Base-by-base conservation (phyloP, 2,888 invertebrate genomes). In the Nephrotoma flavescens region DNA sequence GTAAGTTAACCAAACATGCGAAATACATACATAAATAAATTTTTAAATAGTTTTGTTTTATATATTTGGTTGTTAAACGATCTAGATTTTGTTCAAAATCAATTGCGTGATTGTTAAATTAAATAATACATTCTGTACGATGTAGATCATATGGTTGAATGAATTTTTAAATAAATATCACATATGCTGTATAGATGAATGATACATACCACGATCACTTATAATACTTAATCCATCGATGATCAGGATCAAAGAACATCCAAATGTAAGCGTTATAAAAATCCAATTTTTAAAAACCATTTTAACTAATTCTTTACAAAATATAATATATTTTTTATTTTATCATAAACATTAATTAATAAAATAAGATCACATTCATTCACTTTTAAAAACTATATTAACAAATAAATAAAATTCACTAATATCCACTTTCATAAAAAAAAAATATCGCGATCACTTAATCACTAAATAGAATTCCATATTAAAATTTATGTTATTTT, bases 191-290 rank as follows among this genome's bases (percentile, higher is more conserved):
- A 31, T 31, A 31, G 31, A 3, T 57, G 57, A 71, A 71, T 71
- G 71, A 71, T 84, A 42, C 84, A 42, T 84, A 84, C 84, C 84
- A 42, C 84, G 84, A 84, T 84, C 84, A 42, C 41, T 84, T 84
- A 19, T 15, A 84, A 42, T 42, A 84, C 84, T 84, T 84, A 84
- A 84, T 84, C 84, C 84, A 84, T 84, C 84, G 84, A 84, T 84
- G 84, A 84, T 84, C 42, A 42, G 7, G 42, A 84, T 84, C 31
- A 71, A 11, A 7, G 71, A 71, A 71, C 71, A 71, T 71, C 71
- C 71, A 71, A 31, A 42, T 15, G n/a, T 84, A 4, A 41, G 42
- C 12, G 84, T 42, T 84, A 84, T 84, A 84, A 84, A 84, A 84
- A 84, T 84, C 84, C 84, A 84, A 84, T 42, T 86, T 45, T 86